Evolutionary conservation across 2,888 invertebrate species (phyloP), one percentile per base, ranked within the genome.

Genomic region (Anagyrus pseudococci): DNA sequence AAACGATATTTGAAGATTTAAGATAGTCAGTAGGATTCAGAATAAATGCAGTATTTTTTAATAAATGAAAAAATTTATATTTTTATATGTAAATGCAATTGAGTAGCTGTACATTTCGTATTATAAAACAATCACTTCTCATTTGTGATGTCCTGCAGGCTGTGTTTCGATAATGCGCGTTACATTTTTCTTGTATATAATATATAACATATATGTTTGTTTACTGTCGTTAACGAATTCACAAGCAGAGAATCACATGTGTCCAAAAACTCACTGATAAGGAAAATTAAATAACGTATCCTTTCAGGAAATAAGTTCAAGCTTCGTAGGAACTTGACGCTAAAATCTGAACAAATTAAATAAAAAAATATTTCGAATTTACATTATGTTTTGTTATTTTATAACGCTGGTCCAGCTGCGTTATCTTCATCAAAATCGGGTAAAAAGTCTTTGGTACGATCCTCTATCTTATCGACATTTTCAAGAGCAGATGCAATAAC

Each of bases 401-500:
- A 83, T 73, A 83, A 79, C 67, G 84, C 84, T 63, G 84, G 84
- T 62, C 84, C 85, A 65, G 83, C 76, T 64, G 81, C 81, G 68
- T 82, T 83, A 65, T 84, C 84, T 66, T 84, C 84, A 23, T 82
- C 80, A 56, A 80, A 82, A 70, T 84, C 82, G 53, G 81, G 77
- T 72, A 83, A 79, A 70, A 80, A 79, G 66, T 85, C 83, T 73
- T 80, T 80, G 72, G 82, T 82, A 71, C 82, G 79, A 69, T 84
- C 84, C 70, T 84, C 84, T 76, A 84, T 83, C 70, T 83, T 82
- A 73, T 86, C 84, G 75, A 85, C 79, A 71, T 84, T 86, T 72
- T 89, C 88, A 69, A 89, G 79, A 40, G 85, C 83, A 41, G 87
- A 84, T 20, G 89, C 89, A 78, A 89, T 84, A 72, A 86, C 83